phyloP scores from a whole-genome alignment of 2,797 vertebrate genomes.

The Myotis daubentonii region DNA sequence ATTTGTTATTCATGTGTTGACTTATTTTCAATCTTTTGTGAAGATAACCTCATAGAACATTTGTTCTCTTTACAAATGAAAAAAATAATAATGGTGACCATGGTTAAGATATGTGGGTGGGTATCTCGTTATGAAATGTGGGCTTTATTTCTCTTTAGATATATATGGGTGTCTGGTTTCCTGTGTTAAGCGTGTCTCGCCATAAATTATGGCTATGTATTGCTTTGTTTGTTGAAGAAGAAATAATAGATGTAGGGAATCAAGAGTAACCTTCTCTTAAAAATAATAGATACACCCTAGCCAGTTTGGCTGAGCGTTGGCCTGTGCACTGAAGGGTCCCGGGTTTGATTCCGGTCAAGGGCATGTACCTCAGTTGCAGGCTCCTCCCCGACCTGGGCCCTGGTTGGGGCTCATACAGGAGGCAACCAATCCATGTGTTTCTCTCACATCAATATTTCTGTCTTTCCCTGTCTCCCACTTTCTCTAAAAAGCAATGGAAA shows the following conservation, averaged over 20 bases:
- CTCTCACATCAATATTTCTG: no score
- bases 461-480: no score
- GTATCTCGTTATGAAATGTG: neutral
- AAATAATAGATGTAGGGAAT: neutral
- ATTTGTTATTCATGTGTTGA: neutral
- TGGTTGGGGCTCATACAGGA: no score
- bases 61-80: constrained; percentile 28
- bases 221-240: neutral
- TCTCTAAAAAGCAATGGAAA: no score
- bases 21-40: constrained; percentile 21
- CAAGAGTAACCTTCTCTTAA: neutral
- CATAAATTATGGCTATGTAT: neutral
- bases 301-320: no score
- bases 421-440: no score
- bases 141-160: neutral
- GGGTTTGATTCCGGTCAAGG: no score
- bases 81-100: neutral
- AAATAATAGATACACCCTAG: neutral
- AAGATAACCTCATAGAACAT: neutral
- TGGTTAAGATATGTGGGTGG: neutral
- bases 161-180: neutral
- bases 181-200: neutral
- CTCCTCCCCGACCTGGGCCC: no score
- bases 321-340: no score
- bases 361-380: no score